Percentiles rank a stretch among this genome's conserved stretches.
Evolutionary conservation across 2,113 vertebrate genomes (phyloP).

Genomic region (Trogon melanurus): DNA sequence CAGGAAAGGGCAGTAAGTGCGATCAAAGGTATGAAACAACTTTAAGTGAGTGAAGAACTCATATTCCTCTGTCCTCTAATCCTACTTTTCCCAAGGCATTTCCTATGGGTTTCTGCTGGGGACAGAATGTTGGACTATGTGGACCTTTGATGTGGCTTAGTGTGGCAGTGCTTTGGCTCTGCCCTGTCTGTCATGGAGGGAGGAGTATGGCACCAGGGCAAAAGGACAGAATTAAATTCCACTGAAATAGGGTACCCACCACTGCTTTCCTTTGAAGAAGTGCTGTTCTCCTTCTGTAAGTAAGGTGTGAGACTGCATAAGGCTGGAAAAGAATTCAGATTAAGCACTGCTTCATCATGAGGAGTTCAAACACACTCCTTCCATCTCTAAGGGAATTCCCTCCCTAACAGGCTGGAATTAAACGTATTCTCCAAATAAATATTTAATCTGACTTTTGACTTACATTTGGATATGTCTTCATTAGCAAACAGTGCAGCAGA

Average conservation of each 20-base stretch:
- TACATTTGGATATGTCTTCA: not conserved
- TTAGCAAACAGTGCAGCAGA: not conserved
- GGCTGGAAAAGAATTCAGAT: not conserved
- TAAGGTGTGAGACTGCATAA: not conserved
- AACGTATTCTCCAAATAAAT: conserved; percentile 42
- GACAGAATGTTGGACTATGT: not conserved
- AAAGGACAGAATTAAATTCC: not conserved
- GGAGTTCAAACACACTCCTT: not conserved
- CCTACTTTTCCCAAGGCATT: not conserved
- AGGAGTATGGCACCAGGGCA: not conserved
- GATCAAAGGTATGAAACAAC: not conserved
- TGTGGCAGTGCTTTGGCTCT: not conserved
- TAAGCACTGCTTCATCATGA: not conserved
- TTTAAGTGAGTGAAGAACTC: not conserved
- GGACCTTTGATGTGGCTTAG: conserved; percentile 13
- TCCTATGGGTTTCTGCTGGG: not conserved
- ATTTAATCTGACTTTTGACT: conserved; percentile 15
- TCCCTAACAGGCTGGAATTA: conserved; percentile 34
- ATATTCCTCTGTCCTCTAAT: not conserved
- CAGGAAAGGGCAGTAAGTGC: not conserved
- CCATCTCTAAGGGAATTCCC: conserved; percentile 5
- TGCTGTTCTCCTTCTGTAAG: not conserved
- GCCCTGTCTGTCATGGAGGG: not conserved
- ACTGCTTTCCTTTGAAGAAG: conserved; percentile 19
- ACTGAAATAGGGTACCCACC: not conserved